phyloP scores from a whole-genome alignment of 1,140 invertebrate genomes.

The Nylanderia fulva region DNA sequence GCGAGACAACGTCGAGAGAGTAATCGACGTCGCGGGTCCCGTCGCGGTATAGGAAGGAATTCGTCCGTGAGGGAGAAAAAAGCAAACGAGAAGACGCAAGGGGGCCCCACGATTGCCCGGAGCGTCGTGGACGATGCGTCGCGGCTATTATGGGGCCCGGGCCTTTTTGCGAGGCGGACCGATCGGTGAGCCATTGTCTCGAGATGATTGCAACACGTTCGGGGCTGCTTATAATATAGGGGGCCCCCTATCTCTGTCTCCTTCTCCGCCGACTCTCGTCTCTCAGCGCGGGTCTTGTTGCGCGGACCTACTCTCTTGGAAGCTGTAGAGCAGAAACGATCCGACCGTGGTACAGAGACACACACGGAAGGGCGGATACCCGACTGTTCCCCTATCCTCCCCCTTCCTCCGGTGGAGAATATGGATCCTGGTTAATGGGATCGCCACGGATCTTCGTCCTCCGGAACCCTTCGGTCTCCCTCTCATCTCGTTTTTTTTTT shows the following conservation, averaged over 20 bases:
- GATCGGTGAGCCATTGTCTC: constrained; percentile 83
- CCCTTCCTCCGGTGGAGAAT: constrained; percentile 51
- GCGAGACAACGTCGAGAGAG: constrained; percentile 47
- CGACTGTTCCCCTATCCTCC: constrained; percentile 49
- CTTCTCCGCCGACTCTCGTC: constrained; percentile 45
- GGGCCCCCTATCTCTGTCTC: constrained; percentile 64
- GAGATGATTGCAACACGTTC: constrained; percentile 85
- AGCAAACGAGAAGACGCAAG: constrained; percentile 54
- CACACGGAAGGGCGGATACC: constrained; percentile 73
- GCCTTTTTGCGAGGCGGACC: constrained; percentile 82
- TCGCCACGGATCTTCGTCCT: constrained; percentile 63
- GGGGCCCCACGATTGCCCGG: constrained; percentile 64
- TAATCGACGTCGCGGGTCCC: constrained; percentile 55
- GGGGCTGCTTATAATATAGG: constrained; percentile 84
- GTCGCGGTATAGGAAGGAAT: constrained; percentile 57
- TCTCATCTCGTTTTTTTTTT: constrained; percentile 13
- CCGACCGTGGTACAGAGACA: constrained; percentile 70
- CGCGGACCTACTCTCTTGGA: constrained; percentile 43
- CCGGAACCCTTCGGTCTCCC: constrained; percentile 24
- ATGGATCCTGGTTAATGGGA: constrained; percentile 73
- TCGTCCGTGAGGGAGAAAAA: constrained; percentile 49
- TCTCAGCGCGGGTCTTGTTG: constrained; percentile 46
- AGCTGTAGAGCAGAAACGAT: constrained; percentile 68
- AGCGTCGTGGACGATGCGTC: constrained; percentile 79
- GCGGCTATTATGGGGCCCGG: constrained; percentile 83